A percentile compares a stretch with the other conserved stretches of the same genome.
Conservation (phyloP, 2,113 vertebrate genomes). For the Cololabis saira region DNA sequence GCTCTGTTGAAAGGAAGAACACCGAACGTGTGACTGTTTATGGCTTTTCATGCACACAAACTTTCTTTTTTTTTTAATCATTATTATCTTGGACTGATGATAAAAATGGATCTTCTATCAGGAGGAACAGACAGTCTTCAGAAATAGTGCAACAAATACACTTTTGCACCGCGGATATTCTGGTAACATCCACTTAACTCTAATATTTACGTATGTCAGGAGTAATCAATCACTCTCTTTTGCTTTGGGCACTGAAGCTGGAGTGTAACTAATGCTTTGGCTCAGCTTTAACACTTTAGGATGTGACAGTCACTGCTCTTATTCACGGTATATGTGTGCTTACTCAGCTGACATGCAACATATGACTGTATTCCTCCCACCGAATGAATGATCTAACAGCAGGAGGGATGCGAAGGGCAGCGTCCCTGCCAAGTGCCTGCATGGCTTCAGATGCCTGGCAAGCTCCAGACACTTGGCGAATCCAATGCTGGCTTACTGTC, state of each 20-base stretch:
- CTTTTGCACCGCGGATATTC: slow-evolving; percentile 3
- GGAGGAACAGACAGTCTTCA: background rate
- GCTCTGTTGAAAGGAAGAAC: slow-evolving; percentile 21
- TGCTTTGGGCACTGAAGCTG: slow-evolving; percentile 33
- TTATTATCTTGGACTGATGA: background rate
- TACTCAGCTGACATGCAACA: slow-evolving; percentile 44
- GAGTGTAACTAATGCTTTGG: slow-evolving; percentile 58
- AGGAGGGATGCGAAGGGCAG: slow-evolving; percentile 61
- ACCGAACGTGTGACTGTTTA: slow-evolving; percentile 17
- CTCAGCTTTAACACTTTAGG: slow-evolving; percentile 54
- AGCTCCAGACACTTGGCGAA: slow-evolving; percentile 48
- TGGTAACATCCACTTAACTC: slow-evolving; percentile 8
- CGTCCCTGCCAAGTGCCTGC: slow-evolving; percentile 66
- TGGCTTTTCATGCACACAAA: background rate
- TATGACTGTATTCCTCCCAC: slow-evolving; percentile 38
- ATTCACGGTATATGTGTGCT: slow-evolving; percentile 31
- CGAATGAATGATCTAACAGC: slow-evolving; percentile 73
- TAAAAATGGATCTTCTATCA: background rate
- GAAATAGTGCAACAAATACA: background rate
- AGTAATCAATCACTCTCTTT: slow-evolving; percentile 47
- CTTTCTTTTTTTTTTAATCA: background rate
- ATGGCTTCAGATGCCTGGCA: slow-evolving; percentile 41
- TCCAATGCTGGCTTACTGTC: slow-evolving; percentile 55
- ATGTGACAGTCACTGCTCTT: slow-evolving; percentile 51
- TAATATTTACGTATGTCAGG: slow-evolving; percentile 46